These are phyloP conservation scores for Nycticorax nycticorax DNA, from an alignment of 2,113 vertebrate species.

Conservation along the genomic window DNA sequence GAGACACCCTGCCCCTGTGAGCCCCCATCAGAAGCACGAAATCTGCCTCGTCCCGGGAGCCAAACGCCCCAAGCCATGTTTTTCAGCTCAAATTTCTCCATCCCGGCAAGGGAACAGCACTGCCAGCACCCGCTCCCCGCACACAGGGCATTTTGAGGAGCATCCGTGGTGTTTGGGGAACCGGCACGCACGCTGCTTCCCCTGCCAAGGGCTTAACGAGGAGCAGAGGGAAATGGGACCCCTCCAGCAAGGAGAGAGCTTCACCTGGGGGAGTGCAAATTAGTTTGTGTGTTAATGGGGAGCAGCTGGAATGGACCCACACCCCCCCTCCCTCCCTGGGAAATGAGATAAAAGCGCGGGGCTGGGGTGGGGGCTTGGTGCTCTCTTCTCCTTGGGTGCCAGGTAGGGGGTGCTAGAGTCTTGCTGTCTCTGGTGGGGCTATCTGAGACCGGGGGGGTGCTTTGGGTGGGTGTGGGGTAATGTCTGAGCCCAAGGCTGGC, in stretches of 20 bases:
- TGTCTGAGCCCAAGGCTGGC: accelerated
- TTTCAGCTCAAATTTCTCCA: background rate
- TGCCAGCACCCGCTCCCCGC: accelerated
- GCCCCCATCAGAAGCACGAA: background rate
- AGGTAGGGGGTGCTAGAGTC: background rate
- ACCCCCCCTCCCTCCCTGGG: accelerated
- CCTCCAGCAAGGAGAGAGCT: background rate
- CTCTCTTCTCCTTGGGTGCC: accelerated
- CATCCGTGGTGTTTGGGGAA: accelerated
- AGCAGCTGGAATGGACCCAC: background rate
- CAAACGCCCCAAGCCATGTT: accelerated
- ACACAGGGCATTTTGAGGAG: accelerated
- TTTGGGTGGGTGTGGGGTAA: background rate
- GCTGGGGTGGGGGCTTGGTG: accelerated
- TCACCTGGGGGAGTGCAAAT: background rate
- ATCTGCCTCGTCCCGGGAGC: background rate
- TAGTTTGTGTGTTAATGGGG: background rate
- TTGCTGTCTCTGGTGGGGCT: accelerated
- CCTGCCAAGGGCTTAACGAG: background rate
- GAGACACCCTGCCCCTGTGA: background rate
- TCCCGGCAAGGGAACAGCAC: no score
- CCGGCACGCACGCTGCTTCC: accelerated
- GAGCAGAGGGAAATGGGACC: background rate
- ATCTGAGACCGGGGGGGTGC: accelerated
- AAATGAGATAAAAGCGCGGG: background rate